Conservation (phyloP, 2,888 invertebrate genomes). For the Asteroscopus sphinx region DNA sequence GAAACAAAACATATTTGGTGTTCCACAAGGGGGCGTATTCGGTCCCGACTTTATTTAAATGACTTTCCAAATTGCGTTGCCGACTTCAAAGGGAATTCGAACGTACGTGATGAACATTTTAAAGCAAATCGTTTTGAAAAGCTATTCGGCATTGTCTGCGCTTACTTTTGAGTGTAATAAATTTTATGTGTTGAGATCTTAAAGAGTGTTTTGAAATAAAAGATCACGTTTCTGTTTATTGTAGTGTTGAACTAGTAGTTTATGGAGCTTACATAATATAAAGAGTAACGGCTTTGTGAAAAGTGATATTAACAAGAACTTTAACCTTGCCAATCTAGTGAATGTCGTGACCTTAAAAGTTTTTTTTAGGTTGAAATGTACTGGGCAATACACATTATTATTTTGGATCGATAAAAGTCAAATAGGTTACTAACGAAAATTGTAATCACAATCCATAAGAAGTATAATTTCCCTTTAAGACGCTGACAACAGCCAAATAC, state of each 20-base stretch:
- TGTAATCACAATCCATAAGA: constrained; percentile 12
- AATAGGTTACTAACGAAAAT: constrained; percentile 2
- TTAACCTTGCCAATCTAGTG: too few species aligned
- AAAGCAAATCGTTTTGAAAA: constrained; percentile 67
- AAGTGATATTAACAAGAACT: background rate
- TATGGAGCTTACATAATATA: background rate
- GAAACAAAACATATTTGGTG: constrained; percentile 44
- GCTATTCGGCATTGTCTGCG: constrained; percentile 61
- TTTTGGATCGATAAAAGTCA: constrained; percentile 4
- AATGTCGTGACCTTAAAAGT: too few species aligned
- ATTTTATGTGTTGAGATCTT: constrained; percentile 47
- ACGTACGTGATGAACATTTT: constrained; percentile 71
- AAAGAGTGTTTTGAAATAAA: constrained; percentile 47
- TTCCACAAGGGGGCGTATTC: constrained; percentile 46
- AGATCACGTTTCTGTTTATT: constrained; percentile 38
- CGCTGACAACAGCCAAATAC: too few species aligned
- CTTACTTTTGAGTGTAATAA: constrained; percentile 51
- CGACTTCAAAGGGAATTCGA: constrained; percentile 67
- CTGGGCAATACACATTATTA: too few species aligned
- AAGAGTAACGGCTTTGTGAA: background rate
- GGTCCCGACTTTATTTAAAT: constrained; percentile 68
- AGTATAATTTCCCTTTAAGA: too few species aligned
- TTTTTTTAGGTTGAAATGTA: too few species aligned
- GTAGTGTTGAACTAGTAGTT: constrained; percentile 14
- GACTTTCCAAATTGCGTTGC: constrained; percentile 70